phyloP scores from a whole-genome alignment of 2,888 invertebrate species.

The Amiota minor region DNA sequence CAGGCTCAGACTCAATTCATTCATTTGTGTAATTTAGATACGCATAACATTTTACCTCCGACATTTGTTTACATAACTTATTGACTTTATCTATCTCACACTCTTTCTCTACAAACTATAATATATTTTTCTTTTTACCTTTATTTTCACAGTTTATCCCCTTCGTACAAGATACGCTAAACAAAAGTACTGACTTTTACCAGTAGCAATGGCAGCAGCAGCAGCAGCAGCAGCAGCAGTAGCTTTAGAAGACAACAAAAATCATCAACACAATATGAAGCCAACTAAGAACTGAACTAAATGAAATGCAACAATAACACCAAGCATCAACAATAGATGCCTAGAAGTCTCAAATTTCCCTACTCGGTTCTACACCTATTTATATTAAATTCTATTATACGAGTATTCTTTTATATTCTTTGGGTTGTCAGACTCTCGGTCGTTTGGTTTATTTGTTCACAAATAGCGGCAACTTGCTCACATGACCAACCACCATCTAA shows the following conservation, averaged over 20 bases:
- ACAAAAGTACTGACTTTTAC: slow-evolving; percentile 1
- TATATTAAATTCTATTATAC: too few relatives aligned
- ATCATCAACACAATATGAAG: background rate
- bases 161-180: background rate
- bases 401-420: too few relatives aligned
- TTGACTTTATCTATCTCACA: background rate
- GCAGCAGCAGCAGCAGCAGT: background rate
- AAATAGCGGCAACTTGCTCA: background rate
- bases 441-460: background rate
- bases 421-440: too few relatives aligned
- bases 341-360: too few relatives aligned
- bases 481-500: background rate
- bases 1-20: background rate
- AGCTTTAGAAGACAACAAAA: background rate
- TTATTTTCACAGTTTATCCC: slow-evolving; percentile 13
- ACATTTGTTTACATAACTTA: background rate
- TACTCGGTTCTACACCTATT: too few relatives aligned
- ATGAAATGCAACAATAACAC: slow-evolving; percentile 11
- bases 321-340: background rate
- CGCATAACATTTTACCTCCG: slow-evolving; percentile 1
- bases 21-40: slow-evolving; percentile 4
- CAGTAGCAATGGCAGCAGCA: background rate
- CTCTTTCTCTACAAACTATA: background rate
- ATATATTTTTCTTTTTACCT: background rate
- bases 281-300: background rate